phyloP scores from a whole-genome alignment of 2,888 invertebrate genomes.

The Dryomyza anilis region DNA sequence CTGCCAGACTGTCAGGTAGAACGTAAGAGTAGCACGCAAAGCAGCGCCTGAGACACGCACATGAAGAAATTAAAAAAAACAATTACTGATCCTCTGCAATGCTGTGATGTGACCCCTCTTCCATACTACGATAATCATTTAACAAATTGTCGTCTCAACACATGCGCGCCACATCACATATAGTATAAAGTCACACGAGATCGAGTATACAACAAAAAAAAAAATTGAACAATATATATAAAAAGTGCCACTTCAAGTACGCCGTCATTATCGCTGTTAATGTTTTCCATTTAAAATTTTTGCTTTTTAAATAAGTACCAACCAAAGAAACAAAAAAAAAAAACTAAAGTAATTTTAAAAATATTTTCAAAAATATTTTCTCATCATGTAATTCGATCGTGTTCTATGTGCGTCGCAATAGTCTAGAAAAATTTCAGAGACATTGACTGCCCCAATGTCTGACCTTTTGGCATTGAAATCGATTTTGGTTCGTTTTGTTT shows the following conservation, averaged over 20 bases:
- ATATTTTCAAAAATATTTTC: slow-evolving; percentile 14
- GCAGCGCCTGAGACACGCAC: slow-evolving; percentile 5
- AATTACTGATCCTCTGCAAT: no score
- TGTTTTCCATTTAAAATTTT: no score
- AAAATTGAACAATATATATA: no score
- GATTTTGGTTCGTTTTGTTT: not conserved
- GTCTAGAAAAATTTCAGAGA: not conserved
- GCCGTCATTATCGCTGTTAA: no score
- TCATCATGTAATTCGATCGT: not conserved
- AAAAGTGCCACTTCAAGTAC: no score
- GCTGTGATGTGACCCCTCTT: no score
- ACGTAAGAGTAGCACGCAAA: slow-evolving; percentile 1
- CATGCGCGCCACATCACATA: not conserved
- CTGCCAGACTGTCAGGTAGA: no score
- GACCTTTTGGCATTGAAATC: slow-evolving; percentile 13
- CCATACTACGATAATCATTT: slow-evolving; percentile 30
- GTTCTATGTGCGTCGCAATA: not conserved
- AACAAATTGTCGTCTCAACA: slow-evolving; percentile 30
- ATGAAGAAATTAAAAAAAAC: not conserved
- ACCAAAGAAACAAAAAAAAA: no score
- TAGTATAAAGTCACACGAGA: no score
- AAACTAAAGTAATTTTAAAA: not conserved
- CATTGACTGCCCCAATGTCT: slow-evolving; percentile 9
- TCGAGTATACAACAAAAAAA: no score
- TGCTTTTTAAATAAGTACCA: slow-evolving; percentile 1